These are phyloP conservation scores for Bufo bufo DNA, from an alignment of 2,113 vertebrate genomes.

Conservation along the genomic window DNA sequence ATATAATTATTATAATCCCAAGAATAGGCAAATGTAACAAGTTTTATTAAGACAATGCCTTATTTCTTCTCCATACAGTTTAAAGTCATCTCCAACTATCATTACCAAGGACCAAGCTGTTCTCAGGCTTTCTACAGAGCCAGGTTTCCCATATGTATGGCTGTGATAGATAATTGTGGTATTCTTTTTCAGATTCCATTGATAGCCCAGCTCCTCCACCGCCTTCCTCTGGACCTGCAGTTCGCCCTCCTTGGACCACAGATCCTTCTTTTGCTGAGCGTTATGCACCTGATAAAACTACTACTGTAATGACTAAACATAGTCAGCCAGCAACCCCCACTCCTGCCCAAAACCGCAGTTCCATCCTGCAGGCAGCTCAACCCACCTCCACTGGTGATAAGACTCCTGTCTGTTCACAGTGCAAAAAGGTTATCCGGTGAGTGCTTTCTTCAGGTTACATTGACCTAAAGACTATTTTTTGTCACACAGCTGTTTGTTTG, in stretches of 20 bases:
- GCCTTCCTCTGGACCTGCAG: slow-evolving; percentile 69
- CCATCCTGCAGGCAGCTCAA: slow-evolving; percentile 94
- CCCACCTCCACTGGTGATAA: slow-evolving; percentile 74
- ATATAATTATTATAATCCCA: not conserved
- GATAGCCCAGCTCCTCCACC: slow-evolving; percentile 67
- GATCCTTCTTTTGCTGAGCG: slow-evolving; percentile 90
- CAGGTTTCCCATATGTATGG: not conserved
- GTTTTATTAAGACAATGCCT: not conserved
- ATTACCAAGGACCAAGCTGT: not conserved
- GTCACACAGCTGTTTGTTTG: not conserved
- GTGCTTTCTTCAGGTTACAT: slow-evolving; percentile 20
- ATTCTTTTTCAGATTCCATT: slow-evolving; percentile 45
- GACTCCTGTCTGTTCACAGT: slow-evolving; percentile 90
- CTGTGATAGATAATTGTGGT: not conserved
- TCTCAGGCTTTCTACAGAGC: not conserved
- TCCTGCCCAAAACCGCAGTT: slow-evolving; percentile 93
- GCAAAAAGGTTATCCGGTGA: slow-evolving; percentile 97
- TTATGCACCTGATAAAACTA: slow-evolving; percentile 92
- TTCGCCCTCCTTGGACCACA: slow-evolving; percentile 92
- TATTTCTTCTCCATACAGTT: not conserved
- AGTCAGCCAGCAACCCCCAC: slow-evolving; percentile 88
- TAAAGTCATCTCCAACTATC: not conserved
- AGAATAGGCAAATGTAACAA: too few species aligned
- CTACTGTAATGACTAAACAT: slow-evolving; percentile 92
- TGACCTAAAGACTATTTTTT: not conserved